Evolutionary conservation across 2,888 invertebrate genomes (phyloP), one percentile per base, ranked within the genome.

Genomic region (Labia minor): DNA sequence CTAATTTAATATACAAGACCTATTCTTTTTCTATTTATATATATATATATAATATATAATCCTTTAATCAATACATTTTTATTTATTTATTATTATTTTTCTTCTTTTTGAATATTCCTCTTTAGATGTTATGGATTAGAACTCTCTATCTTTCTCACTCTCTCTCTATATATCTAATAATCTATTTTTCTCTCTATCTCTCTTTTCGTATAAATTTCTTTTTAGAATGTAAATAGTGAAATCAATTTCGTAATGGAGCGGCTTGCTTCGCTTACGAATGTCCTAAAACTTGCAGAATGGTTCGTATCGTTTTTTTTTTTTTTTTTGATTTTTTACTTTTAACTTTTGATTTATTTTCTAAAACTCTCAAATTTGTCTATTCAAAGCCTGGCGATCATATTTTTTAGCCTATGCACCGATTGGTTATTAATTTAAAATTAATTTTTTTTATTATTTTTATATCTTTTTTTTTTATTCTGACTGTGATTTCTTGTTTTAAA

Each of bases 381-480:
- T 3, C 3, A 14, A 8, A 8, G 49, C 49, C 49, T 49, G 49
- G 49, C 49, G 49, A 8, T 49, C 3, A 11, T 26, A 26, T 49
- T 49, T 49, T 49, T 49, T 49, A 49, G 49, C 49, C n/a, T 49
- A 14, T 49, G 49, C 49, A 49, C 49, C 49, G 49, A 14, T 49
- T 49, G 49, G 49, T 49, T 49, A n/a, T 49, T 16, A 8, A 11
- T 49, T 49, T 49, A 8, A n/a, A 11, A n/a, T 16, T 33, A 6
- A 8, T 33, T 33, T 11, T 33, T 11, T 49, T 14, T 49, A 4
- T 8, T 49, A 4, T 49, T 49, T 49, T 8, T 33, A 11, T 33
- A 6, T 33, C 33, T 33, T 11, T 33, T 33, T 33, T 6, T n/a
- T n/a, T n/a, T n/a, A n/a, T n/a, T n/a, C n/a, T n/a, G n/a, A 33